Base-by-base conservation (phyloP, 1,140 invertebrate genomes). In the Dinothrombium tinctorium region DNA sequence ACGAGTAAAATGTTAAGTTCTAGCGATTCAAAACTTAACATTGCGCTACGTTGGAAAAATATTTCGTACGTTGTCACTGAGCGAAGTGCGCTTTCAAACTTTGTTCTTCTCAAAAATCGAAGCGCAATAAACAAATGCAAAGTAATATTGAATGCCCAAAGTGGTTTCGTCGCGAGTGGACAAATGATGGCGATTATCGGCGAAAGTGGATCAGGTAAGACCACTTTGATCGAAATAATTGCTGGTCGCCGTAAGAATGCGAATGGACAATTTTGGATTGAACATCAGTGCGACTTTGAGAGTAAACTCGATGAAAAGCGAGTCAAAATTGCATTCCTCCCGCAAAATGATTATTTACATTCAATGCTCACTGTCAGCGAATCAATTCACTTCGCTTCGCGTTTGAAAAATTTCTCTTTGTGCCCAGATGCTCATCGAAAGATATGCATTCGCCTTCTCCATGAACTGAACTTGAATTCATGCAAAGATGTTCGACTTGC, bases 351-450 rank as follows among this genome's bases (percentile, higher is more conserved):
- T 25, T 25, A 40, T 17, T 25, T 40, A n/a, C n/a, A n/a, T n/a
- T n/a, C n/a, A n/a, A n/a, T n/a, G n/a, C 63, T 92, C 6, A 81
- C 78, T 0, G 81, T 89, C 4, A 67, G 67, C 41, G 28, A 29
- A 14, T 29, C 28, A 9, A 29, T 29, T 29, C 28, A 29, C 9
- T 29, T 29, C 28, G 28, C 28, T n/a, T 9, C 28, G 9, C 9
- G 28, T 9, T 9, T 29, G 9, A 29, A 29, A 14, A 29, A 29
- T 29, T n/a, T n/a, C n/a, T 5, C 20, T 8, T 6, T 40, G 17
- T n/a, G n/a, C n/a, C n/a, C n/a, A n/a, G n/a, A n/a, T n/a, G n/a
- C n/a, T n/a, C n/a, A n/a, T n/a, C n/a, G n/a, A n/a, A n/a, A n/a
- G n/a, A n/a, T n/a, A n/a, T n/a, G n/a, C n/a, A n/a, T n/a, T n/a